A percentile compares a stretch with the other conserved stretches of the same genome.
These are phyloP conservation scores for Antigone vipio DNA, from an alignment of 2,113 vertebrate species.

Conservation along the genomic window DNA sequence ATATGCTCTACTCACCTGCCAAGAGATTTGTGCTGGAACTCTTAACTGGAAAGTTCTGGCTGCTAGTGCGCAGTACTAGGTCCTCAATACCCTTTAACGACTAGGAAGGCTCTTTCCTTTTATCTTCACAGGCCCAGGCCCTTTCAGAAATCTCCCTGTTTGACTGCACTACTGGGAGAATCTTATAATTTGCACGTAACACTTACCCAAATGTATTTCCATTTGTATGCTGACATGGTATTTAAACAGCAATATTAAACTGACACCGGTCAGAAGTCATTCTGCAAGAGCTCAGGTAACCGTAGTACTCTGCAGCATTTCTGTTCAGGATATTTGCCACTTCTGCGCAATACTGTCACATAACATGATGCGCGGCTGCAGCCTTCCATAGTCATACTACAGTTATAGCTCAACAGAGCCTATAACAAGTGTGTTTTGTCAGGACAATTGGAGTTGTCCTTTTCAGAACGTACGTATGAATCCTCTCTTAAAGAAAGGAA, in stretches of 20 bases:
- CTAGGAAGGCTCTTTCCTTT: neutral
- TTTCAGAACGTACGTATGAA: neutral
- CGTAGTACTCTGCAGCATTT: neutral
- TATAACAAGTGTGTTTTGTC: neutral
- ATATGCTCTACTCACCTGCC: neutral
- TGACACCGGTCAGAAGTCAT: neutral
- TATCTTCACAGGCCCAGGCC: neutral
- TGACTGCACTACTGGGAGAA: neutral
- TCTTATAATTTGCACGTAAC: neutral
- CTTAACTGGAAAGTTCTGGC: neutral
- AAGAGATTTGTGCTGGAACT: neutral
- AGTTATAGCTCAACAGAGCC: neutral
- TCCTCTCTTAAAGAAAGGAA: neutral
- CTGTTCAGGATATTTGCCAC: neutral
- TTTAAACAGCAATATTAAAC: neutral
- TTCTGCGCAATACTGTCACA: neutral
- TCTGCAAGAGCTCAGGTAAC: neutral
- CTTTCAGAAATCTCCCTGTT: neutral
- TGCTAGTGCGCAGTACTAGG: neutral
- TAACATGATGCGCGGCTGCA: neutral
- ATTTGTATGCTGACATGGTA: neutral
- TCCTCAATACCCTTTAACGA: neutral
- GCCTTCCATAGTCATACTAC: neutral
- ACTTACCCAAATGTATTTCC: neutral
- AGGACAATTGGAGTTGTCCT: neutral